Percentiles rank a stretch among this genome's conserved stretches.
phyloP scores from a whole-genome alignment of 2,113 vertebrate species.

The Aegypius monachus region DNA sequence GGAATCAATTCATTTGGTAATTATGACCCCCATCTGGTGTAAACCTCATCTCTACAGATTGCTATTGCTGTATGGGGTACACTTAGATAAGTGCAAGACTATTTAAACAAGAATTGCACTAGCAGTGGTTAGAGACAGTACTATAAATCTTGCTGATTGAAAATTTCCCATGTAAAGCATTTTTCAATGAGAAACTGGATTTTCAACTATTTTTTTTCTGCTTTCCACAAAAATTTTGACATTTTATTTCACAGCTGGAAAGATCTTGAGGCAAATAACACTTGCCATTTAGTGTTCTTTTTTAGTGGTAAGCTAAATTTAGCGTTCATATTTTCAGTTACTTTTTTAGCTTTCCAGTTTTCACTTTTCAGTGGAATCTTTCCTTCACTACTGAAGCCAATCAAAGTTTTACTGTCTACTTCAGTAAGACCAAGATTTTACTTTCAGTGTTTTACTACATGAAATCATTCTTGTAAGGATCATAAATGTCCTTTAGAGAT shows the following conservation, averaged over 20 bases:
- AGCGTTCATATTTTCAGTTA: background rate
- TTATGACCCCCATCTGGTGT: background rate
- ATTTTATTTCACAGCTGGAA: conserved; percentile 50
- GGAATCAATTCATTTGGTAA: background rate
- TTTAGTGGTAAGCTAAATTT: conserved; percentile 23
- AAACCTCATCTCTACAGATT: background rate
- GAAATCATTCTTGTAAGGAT: background rate
- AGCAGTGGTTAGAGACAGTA: background rate
- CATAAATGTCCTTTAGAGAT: background rate
- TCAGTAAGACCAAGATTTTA: background rate
- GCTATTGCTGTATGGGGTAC: background rate
- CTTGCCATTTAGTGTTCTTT: background rate
- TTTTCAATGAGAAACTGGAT: background rate
- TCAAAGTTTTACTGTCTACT: background rate
- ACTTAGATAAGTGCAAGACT: background rate
- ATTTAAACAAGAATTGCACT: background rate
- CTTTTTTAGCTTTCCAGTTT: conserved; percentile 8
- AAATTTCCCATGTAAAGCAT: background rate
- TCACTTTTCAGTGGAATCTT: background rate
- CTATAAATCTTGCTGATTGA: background rate
- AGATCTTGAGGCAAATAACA: background rate
- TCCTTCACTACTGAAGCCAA: background rate
- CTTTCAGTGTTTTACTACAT: background rate
- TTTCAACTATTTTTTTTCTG: background rate
- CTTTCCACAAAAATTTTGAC: background rate